Evolutionary conservation across 2,113 vertebrate species (phyloP).

Genomic region (rabbit (Oryctolagus cuniculus)): mOryCun1.1 NC_091433.1:57779001-57779500

Average conservation of each 20-base stretch:
- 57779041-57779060: not conserved
- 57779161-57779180: not conserved
- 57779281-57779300: not conserved
- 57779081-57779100: fast-evolving
- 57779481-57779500: too few species aligned
- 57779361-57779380: not conserved
- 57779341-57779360: not conserved
- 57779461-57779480: too few species aligned
- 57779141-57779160: not conserved
- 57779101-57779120: fast-evolving
- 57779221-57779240: not conserved
- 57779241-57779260: not conserved
- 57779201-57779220: not conserved
- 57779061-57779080: fast-evolving
- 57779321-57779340: not conserved
- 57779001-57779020: not conserved
- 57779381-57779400: not conserved
- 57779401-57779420: not conserved
- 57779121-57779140: fast-evolving
- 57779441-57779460: too few species aligned
- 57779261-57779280: too few species aligned
- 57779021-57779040: not conserved
- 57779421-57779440: not conserved
- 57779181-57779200: not conserved
- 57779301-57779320: not conserved